Conservation (phyloP, 2,797 vertebrate species). For the Manis javanica region DNA sequence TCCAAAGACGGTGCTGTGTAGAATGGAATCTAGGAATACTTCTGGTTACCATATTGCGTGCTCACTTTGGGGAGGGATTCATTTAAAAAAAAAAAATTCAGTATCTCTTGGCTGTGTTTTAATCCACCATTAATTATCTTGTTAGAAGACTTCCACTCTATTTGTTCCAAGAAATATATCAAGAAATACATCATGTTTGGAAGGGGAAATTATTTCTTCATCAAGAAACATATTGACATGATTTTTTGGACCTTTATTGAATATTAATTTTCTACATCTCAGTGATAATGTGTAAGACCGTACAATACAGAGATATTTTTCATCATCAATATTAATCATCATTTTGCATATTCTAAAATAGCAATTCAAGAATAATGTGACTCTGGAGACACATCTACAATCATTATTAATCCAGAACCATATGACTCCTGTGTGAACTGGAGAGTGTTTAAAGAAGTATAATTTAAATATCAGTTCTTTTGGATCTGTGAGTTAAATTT, state of each 20-base stretch:
- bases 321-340: slow-evolving; percentile 54
- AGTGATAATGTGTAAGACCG: background rate
- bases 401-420: slow-evolving; percentile 20
- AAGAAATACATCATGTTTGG: background rate
- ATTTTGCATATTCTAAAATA: slow-evolving; percentile 57
- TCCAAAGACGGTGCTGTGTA: slow-evolving; percentile 69
- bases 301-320: background rate
- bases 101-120: slow-evolving; percentile 25
- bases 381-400: slow-evolving; percentile 30
- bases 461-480: background rate
- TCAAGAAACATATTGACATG: slow-evolving; percentile 14
- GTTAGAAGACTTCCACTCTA: background rate
- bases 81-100: background rate
- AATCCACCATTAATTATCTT: slow-evolving; percentile 51
- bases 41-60: background rate
- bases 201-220: slow-evolving; percentile 9
- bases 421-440: background rate
- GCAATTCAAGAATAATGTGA: slow-evolving; percentile 10
- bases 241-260: slow-evolving; percentile 50
- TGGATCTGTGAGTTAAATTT: background rate
- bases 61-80: background rate
- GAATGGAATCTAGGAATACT: slow-evolving; percentile 63
- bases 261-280: slow-evolving; percentile 27
- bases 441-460: background rate
- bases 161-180: slow-evolving; percentile 46